A percentile compares a stretch with the other conserved stretches of the same genome.
Conservation (phyloP, 2,113 vertebrate species). For the Hypocryptadius cinnamomeus region DNA sequence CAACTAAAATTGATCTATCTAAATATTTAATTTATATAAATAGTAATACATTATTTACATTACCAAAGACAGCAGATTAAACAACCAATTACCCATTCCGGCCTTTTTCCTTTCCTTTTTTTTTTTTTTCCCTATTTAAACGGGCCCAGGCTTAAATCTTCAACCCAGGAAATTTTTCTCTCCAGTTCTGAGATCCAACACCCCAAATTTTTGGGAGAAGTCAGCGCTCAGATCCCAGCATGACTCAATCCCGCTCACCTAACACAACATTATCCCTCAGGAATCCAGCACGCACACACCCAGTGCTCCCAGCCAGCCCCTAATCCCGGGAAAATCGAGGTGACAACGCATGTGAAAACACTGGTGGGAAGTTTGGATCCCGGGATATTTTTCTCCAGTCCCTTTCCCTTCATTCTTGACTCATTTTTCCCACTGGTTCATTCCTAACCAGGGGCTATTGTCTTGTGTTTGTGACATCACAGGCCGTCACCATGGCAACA, state of each 20-base stretch:
- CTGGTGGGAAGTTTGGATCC: not conserved
- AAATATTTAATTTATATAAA: too few species aligned
- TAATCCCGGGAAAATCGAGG: not conserved
- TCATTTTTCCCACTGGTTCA: not conserved
- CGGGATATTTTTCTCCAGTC: not conserved
- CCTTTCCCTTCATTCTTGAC: not conserved
- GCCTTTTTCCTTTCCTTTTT: not conserved
- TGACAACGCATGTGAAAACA: not conserved
- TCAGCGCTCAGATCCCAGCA: not conserved
- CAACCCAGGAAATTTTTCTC: not conserved
- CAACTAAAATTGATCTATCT: not conserved
- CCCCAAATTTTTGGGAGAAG: not conserved
- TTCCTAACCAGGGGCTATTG: slow-evolving; percentile 12
- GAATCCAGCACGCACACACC: not conserved
- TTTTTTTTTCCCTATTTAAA: not conserved
- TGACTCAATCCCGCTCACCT: not conserved
- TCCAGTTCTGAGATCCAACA: not conserved
- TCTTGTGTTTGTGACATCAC: slow-evolving; percentile 63
- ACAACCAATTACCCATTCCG: not conserved
- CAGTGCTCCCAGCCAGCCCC: not conserved
- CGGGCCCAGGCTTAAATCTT: not conserved
- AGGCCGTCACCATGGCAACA: not conserved
- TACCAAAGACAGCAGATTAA: not conserved
- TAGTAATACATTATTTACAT: not conserved
- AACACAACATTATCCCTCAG: not conserved